A percentile compares a stretch with the other conserved stretches of the same genome.
phyloP scores from a whole-genome alignment of 1,140 invertebrate genomes.

The Drosophila takahashii region DNA sequence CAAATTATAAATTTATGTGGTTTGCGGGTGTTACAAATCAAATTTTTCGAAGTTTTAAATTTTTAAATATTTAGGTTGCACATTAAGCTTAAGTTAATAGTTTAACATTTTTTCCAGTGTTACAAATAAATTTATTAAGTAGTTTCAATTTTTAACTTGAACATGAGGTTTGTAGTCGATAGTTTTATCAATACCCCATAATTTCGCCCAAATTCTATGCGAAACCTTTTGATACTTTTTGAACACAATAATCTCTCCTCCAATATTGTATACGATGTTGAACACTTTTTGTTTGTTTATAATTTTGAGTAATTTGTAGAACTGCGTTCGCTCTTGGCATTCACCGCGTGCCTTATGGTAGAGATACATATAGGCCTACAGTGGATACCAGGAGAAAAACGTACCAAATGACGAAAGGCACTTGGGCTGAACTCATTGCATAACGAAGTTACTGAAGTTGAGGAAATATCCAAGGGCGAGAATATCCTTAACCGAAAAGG shows the following conservation, averaged over 20 bases:
- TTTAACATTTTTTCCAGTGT: too few relatives aligned
- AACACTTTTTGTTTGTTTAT: slow-evolving; percentile 5
- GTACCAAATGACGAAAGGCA: slow-evolving; percentile 63
- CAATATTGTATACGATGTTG: not conserved
- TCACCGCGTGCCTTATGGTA: slow-evolving; percentile 98
- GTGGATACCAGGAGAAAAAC: slow-evolving; percentile 93
- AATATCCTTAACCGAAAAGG: slow-evolving; percentile 32
- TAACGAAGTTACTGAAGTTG: slow-evolving; percentile 1
- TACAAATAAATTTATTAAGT: too few relatives aligned
- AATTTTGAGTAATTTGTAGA: slow-evolving; percentile 83
- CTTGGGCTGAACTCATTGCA: slow-evolving; percentile 8
- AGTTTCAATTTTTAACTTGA: too few relatives aligned
- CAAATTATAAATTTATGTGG: too few relatives aligned
- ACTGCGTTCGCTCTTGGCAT: slow-evolving; percentile 95
- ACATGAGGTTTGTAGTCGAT: too few relatives aligned
- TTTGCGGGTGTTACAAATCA: too few relatives aligned
- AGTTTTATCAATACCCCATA: too few relatives aligned
- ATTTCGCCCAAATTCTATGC: too few relatives aligned
- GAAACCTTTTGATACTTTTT: not conserved
- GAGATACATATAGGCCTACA: slow-evolving; percentile 93
- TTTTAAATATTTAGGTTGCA: too few relatives aligned
- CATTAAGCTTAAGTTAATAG: too few relatives aligned
- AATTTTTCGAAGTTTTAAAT: too few relatives aligned
- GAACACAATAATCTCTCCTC: not conserved
- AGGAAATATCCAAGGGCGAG: slow-evolving; percentile 31